A percentile compares a stretch with the other conserved stretches of the same genome.
Conservation (phyloP, 2,797 vertebrate genomes). For the Tenualosa ilisha region DNA sequence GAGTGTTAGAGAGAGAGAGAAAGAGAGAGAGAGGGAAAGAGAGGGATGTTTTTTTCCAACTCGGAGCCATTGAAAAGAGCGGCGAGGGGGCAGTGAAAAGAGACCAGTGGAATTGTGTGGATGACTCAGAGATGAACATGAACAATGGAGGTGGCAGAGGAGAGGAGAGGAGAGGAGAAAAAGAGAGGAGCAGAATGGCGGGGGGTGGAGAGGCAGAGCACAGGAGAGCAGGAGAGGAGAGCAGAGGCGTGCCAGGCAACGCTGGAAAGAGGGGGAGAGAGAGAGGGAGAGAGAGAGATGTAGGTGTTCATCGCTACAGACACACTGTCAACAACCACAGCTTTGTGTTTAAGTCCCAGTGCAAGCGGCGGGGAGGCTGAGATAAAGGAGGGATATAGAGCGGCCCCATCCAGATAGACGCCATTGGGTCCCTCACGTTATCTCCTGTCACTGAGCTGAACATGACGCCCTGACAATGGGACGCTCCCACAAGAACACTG, state of each 20-base stretch:
- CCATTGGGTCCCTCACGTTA: not conserved
- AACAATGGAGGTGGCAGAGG: not conserved
- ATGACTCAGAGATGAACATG: conserved; percentile 15
- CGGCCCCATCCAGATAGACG: not conserved
- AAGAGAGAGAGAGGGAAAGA: not conserved
- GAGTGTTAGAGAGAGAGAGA: conserved; percentile 1
- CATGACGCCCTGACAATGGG: not conserved
- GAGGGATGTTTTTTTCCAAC: not conserved
- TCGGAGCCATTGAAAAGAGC: not conserved
- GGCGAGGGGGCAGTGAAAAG: conserved; percentile 15
- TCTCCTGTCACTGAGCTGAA: not conserved
- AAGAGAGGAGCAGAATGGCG: not conserved
- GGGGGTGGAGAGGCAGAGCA: not conserved
- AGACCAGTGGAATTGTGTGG: not conserved
- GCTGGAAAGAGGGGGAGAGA: not conserved
- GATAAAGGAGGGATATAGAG: not conserved
- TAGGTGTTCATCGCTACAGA: not conserved
- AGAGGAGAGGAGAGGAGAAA: not conserved
- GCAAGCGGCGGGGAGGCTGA: not conserved
- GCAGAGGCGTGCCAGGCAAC: not conserved
- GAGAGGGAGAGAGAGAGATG: not conserved
- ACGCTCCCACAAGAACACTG: not conserved
- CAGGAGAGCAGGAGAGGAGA: not conserved
- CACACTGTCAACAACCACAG: not conserved
- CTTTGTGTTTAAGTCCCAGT: not conserved